A percentile compares a stretch with the other conserved stretches of the same genome.
These are phyloP conservation scores for Cynopterus sphinx DNA, from an alignment of 2,797 vertebrate genomes.

Conservation along the genomic window DNA sequence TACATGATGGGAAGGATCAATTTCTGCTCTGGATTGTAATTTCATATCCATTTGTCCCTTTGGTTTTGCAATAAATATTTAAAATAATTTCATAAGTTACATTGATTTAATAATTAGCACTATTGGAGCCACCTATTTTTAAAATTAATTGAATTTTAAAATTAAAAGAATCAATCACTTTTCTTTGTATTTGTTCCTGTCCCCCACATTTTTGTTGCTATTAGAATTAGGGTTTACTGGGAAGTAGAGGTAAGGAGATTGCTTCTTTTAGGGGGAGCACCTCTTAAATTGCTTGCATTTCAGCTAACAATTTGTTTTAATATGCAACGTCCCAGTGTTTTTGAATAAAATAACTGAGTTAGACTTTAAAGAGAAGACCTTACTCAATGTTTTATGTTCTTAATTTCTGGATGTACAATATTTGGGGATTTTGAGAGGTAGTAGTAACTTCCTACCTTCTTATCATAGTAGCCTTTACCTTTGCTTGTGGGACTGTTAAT, in stretches of 20 bases:
- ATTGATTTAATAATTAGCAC: background rate
- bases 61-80: slow-evolving; percentile 33
- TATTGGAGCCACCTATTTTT: background rate
- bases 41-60: background rate
- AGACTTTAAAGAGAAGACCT: background rate
- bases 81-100: background rate
- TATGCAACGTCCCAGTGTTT: background rate
- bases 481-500: background rate
- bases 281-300: background rate
- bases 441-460: background rate
- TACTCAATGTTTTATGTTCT: background rate
- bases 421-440: slow-evolving; percentile 3
- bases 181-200: background rate
- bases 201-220: background rate
- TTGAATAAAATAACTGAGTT: background rate
- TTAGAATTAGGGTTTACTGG: slow-evolving; percentile 17
- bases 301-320: background rate
- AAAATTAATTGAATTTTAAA: slow-evolving; percentile 20
- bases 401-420: background rate
- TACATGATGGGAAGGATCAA: background rate
- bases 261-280: background rate
- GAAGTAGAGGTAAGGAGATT: background rate
- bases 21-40: background rate
- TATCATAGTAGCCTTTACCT: background rate
- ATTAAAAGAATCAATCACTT: background rate